Evolutionary conservation across 92 coral and sea anemone genomes (phyloP), one percentile per base, ranked within the genome.

Genomic region (Porites lobata): DNA sequence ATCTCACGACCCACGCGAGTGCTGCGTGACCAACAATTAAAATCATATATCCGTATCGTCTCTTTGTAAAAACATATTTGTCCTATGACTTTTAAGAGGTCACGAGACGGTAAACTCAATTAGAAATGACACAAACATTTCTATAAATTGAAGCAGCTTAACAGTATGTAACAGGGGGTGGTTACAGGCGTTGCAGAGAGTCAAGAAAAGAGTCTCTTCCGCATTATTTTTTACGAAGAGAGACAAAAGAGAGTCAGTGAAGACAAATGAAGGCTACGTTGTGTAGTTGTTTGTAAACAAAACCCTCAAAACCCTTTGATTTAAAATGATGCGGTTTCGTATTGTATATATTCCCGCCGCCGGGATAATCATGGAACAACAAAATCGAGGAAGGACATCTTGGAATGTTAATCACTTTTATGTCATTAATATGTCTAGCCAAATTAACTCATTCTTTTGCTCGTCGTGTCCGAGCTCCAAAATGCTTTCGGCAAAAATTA

Each of bases 11-110:
- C 69, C 77, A 70, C 86, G 69, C 86, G 86, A 69, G 68, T 82
- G 8, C 20, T 38, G 78, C 86, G 86, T 82, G 86, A 72, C 69
- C 70, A 56, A 15, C 86, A 58, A 82, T 82, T 70, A 58, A 69
- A 69, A 18, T 70, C 53, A 62, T 58, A 56, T 38, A 38, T 56
- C 86, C 86, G 67, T n/a, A 20, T 38, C 3, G 13, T n/a, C 47
- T 38, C 59, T 38, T 69, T 17, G 75, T n/a, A 82, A 71, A 43
- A 82, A 72, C 78, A 56, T 82, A 70, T 82, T 82, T 69, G 38
- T 32, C 78, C 58, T 21, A 71, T 82, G 86, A 82, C 57, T 82
- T 82, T 61, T 67, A 61, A 11, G 47, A 68, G 21, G 52, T 82
- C 86, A 82, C 86, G 78, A 69, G 86, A 70, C 4, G 47, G 61